Conservation (phyloP, 2,888 invertebrate genomes). For the Gari tellinella region DNA sequence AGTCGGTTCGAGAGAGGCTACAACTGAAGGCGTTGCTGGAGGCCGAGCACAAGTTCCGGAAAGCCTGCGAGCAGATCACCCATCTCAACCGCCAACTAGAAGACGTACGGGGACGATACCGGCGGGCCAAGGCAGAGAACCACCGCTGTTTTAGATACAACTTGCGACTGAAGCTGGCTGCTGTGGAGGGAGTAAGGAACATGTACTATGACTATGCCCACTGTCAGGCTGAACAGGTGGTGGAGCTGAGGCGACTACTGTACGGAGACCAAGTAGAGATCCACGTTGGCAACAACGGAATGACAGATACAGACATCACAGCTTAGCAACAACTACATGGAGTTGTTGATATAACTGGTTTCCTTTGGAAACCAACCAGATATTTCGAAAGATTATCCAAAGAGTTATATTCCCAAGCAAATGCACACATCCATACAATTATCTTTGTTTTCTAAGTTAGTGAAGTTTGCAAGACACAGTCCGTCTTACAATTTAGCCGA, state of each 20-base stretch:
- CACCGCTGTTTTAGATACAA: conserved; percentile 71
- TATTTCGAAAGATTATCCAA: no score
- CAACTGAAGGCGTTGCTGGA: conserved; percentile 21
- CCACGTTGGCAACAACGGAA: conserved; percentile 6
- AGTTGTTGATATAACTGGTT: no score
- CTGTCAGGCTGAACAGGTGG: conserved; percentile 64
- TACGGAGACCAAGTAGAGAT: conserved; percentile 29
- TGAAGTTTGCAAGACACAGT: no score
- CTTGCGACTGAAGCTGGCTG: conserved; percentile 69
- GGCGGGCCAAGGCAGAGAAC: conserved; percentile 63
- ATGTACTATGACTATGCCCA: conserved; percentile 77
- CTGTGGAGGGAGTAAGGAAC: conserved; percentile 73
- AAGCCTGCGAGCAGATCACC: conserved; percentile 69
- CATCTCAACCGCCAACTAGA: conserved; percentile 68
- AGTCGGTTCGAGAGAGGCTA: neutral
- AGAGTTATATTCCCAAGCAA: no score
- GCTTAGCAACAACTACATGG: no score
- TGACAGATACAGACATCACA: neutral
- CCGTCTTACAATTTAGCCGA: no score
- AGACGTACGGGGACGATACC: conserved; percentile 64
- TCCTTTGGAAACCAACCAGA: no score
- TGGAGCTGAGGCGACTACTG: conserved; percentile 50
- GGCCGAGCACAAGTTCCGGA: conserved; percentile 64
- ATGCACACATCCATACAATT: no score
- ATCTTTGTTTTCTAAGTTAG: no score